Evolutionary conservation across 2,113 vertebrate species (phyloP).

Genomic region (Vanacampus margaritifer): DNA sequence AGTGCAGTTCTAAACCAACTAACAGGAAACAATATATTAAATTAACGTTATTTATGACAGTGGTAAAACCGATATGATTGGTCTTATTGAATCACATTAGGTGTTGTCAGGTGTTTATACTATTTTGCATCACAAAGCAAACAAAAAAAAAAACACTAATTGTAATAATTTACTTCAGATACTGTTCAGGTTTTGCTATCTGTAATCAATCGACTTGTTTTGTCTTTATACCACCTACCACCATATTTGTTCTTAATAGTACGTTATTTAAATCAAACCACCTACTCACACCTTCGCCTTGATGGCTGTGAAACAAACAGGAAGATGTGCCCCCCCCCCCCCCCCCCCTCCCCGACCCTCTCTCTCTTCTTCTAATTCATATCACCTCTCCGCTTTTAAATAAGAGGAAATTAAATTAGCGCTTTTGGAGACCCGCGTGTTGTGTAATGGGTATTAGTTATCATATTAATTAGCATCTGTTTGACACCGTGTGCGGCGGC

Average conservation of each 20-base stretch:
- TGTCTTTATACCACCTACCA: neutral
- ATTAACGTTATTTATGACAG: neutral
- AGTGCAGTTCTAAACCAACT: neutral
- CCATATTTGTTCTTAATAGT: neutral
- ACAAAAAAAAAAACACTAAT: no score
- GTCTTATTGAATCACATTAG: neutral
- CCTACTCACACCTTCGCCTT: neutral
- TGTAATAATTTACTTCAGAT: neutral
- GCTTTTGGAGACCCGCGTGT: constrained; percentile 76
- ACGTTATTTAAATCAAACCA: neutral
- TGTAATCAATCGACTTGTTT: neutral
- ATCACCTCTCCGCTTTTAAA: constrained; percentile 45
- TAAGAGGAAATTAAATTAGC: constrained; percentile 44
- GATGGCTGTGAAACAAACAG: constrained; percentile 1
- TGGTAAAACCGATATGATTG: neutral
- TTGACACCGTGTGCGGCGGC: constrained; percentile 90
- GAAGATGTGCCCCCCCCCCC: constrained; percentile 7
- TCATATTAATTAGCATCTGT: constrained; percentile 99
- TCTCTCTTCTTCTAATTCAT: constrained; percentile 16
- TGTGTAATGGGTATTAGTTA: constrained; percentile 97
- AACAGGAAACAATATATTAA: neutral
- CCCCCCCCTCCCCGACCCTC: no score
- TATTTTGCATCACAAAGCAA: neutral
- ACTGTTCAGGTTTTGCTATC: neutral
- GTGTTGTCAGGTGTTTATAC: neutral